Evolutionary conservation across 2,888 invertebrate species (phyloP), one percentile per base, ranked within the genome.

Genomic region (Gibbula magus): DNA sequence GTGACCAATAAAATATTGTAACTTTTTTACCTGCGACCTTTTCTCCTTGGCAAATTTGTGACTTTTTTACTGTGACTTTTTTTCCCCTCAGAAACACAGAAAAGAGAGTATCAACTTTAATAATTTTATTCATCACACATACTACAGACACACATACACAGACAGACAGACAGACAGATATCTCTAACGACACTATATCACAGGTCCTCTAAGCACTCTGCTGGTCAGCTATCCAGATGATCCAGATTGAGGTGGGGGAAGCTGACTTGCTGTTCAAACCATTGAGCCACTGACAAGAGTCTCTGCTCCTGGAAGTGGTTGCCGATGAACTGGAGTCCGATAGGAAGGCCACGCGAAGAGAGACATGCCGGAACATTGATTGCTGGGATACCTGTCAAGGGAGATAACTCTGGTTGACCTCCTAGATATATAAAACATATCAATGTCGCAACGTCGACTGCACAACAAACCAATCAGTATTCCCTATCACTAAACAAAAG

Each of bases 241-340:
- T 88, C 85, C 70, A 90, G 77, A 83, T 88, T 86, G 22, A 91
- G 81, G 75, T 80, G 79, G 32, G 84, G 81, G 79, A 90, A 92
- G 75, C 89, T 84, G 10, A 86, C 85, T 79, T 89, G 82, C 61
- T 87, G 87, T 83, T 93, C 92, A 39, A 98, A 95, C 95, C 95
- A 97, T 86, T 95, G 96, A 0, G 97, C 97, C 25, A 96, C 95
- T 84, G 95, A 95, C 13, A 98, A 93, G 80, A 99, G 91, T 82
- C 95, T 92, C 61, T 95, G 94, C 92, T 99, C 99, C 20, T 96
- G 95, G 78, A 96, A 94, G 85, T 94, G 94, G 0, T 95, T 96
- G 0, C 96, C 97, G 95, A 98, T 97, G 10, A 99, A 91, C 93
- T 99, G 99, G 75, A 99, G 91, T 75, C 97, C 96, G 18, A 99